Base-by-base conservation (phyloP, 2,888 invertebrate genomes). In the Lymantria monacha region DNA sequence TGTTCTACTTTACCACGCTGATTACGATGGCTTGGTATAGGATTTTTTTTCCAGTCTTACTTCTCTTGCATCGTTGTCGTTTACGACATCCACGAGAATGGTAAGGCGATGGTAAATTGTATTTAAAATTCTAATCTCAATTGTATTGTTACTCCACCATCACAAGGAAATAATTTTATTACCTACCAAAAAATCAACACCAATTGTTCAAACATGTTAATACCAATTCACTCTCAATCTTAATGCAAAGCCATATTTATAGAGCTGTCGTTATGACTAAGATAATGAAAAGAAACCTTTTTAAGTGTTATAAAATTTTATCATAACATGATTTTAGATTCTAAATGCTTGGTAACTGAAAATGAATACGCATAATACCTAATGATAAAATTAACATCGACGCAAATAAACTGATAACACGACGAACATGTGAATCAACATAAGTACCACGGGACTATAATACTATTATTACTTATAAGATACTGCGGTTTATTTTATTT, bases 331-430 rank as follows among this genome's bases (percentile, higher is more conserved):
- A 40, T 45, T 22, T 44, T 12, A 45, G 33, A 30, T 33, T 42
- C 38, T 50, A 13, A 41, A 40, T 51, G 47, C 48, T 43, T 40
- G 41, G 51, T 48, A 57, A 44, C 44, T 41, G 41, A 48, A 53
- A 57, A 44, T 51, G 49, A 56, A 64, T 53, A 56, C 42, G 14
- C 22, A 22, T 22, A 22, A 22, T 49, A 63, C 48, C 15, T 51
- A 40, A 54, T 44, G 51, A 56, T 61, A 61, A 61, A 55, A 54
- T 57, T 67, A 69, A 66, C 61, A 53, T 45, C 50, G 45, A 12
- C 31, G 33, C 63, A 62, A 61, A 69, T 62, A 66, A 54, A 61
- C 61, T 58, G 69, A 66, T 73, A 75, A 57, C 55, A 50, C 41
- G 55, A 57, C 55, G 59, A 58, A 66, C 59, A 65, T 61, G 57